Evolutionary conservation across 2,797 vertebrate genomes (phyloP).

Genomic region (Myoxocephalus aenaeus): DNA sequence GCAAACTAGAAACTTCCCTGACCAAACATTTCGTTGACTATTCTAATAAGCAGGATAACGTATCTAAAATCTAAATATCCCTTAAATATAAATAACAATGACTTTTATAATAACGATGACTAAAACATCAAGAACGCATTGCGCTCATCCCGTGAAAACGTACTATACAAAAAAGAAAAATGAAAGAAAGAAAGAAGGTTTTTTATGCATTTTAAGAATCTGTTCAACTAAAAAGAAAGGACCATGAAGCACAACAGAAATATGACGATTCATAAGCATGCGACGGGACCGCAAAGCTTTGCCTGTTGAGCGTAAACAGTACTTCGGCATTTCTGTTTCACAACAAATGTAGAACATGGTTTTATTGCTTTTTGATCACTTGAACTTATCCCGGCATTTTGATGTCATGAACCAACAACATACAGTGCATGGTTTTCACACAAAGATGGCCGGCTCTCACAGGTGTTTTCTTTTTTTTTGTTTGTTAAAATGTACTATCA

Average conservation of each 20-base stretch:
- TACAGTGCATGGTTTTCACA: conserved; percentile 68
- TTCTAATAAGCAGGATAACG: conserved; percentile 82
- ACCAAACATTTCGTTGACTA: conserved; percentile 79
- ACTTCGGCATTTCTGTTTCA: conserved; percentile 62
- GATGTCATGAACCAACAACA: conserved; percentile 43
- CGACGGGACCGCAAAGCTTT: conserved; percentile 61
- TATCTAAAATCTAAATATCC: conserved; percentile 87
- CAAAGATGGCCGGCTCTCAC: conserved; percentile 65
- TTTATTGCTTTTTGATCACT: conserved; percentile 80
- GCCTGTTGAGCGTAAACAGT: conserved; percentile 74
- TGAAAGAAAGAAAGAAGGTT: conserved; percentile 34
- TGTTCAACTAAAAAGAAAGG: conserved; percentile 50
- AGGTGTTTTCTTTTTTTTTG: conserved; percentile 38
- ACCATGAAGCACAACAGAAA: conserved; percentile 67
- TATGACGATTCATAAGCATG: conserved; percentile 63
- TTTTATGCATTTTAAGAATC: conserved; percentile 61
- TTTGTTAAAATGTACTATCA: conserved; percentile 36
- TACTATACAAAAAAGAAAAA: conserved; percentile 68
- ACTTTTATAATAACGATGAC: conserved; percentile 76
- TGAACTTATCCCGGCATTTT: conserved; percentile 63
- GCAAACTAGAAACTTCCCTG: conserved; percentile 83
- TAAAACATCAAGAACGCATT: conserved; percentile 77
- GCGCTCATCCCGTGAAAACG: conserved; percentile 74
- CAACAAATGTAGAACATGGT: conserved; percentile 58
- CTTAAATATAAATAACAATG: conserved; percentile 88